phyloP scores from a whole-genome alignment of 2,113 vertebrate species.

The Corydoras maculifer region DNA sequence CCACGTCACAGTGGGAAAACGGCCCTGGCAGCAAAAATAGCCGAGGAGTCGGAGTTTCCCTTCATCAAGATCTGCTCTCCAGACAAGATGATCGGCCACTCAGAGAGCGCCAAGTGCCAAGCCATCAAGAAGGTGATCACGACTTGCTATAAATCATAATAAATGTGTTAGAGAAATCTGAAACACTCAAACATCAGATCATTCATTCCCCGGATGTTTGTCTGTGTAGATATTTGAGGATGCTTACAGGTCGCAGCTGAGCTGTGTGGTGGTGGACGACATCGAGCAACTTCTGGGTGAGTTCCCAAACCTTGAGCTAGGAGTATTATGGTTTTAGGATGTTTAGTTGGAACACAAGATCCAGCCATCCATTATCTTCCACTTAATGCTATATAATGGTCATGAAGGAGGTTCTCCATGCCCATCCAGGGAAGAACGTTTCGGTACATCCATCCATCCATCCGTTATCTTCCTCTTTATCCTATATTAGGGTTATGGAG shows the following conservation, averaged over 20 bases:
- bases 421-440: too few species aligned
- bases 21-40: conserved; percentile 86
- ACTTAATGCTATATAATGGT: too few species aligned
- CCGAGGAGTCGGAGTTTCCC: conserved; percentile 93
- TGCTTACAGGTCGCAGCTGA: conserved; percentile 96
- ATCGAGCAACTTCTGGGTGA: conserved; percentile 90
- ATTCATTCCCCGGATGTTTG: neutral
- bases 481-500: too few species aligned
- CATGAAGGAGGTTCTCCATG: too few species aligned
- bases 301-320: conserved; percentile 19
- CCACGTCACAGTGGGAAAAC: conserved; percentile 94
- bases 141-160: neutral
- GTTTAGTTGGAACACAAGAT: too few species aligned
- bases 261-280: conserved; percentile 93
- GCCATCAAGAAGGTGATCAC: conserved; percentile 88
- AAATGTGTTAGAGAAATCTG: neutral
- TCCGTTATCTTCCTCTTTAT: too few species aligned
- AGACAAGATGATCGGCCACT: conserved; percentile 96
- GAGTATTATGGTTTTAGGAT: neutral
- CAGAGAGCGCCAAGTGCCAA: conserved; percentile 95
- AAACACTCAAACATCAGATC: neutral
- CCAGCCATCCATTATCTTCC: too few species aligned
- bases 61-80: conserved; percentile 99
- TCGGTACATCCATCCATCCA: too few species aligned
- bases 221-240: conserved; percentile 87